Percentiles rank a stretch among this genome's conserved stretches.
Evolutionary conservation across 2,888 invertebrate species (phyloP).

Genomic region (Eilema griseolum): DNA sequence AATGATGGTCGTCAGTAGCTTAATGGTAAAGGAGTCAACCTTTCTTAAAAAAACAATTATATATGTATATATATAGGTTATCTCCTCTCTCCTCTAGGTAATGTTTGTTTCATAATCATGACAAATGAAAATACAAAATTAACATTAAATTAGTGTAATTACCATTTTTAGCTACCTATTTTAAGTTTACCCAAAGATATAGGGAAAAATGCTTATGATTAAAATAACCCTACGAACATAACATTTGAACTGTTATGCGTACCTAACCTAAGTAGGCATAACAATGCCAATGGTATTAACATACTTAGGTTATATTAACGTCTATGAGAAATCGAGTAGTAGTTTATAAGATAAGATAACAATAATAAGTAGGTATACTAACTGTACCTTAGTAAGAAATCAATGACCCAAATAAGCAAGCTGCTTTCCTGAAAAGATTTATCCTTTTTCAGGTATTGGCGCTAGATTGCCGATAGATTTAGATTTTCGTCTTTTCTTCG

Average conservation of each 20-base stretch:
- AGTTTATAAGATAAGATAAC: not conserved
- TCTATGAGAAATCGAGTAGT: not conserved
- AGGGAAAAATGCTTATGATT: not conserved
- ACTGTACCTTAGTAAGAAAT: not conserved
- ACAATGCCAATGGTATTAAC: too few relatives aligned
- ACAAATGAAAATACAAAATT: not conserved
- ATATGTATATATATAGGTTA: too few relatives aligned
- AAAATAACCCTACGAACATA: not conserved
- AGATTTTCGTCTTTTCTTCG: conserved; percentile 1
- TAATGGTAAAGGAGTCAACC: too few relatives aligned
- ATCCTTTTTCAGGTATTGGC: not conserved
- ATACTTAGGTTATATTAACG: not conserved
- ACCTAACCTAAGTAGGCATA: too few relatives aligned
- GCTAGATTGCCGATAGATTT: not conserved
- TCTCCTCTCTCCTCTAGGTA: too few relatives aligned
- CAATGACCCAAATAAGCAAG: not conserved
- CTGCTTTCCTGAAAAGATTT: not conserved
- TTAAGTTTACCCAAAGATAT: not conserved
- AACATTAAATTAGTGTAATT: not conserved
- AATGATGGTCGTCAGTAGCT: too few relatives aligned
- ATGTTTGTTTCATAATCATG: too few relatives aligned
- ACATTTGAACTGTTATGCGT: too few relatives aligned
- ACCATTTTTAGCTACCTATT: not conserved
- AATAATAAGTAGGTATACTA: not conserved
- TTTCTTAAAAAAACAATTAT: too few relatives aligned